phyloP scores from a whole-genome alignment of 1,140 invertebrate genomes.

The Achroia grisella region DNA sequence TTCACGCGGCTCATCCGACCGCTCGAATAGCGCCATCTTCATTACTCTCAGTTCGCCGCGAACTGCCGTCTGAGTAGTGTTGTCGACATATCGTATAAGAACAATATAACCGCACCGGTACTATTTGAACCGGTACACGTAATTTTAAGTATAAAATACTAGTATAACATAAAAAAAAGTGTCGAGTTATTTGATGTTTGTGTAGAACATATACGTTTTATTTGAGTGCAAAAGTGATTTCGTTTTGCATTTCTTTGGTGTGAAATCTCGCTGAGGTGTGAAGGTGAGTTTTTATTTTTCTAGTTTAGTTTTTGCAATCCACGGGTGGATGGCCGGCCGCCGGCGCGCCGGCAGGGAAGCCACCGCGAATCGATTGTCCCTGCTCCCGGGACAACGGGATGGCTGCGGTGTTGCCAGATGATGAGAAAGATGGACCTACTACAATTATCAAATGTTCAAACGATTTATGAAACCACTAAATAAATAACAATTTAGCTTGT shows the following conservation, averaged over 20 bases:
- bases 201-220: constrained; percentile 28
- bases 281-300: constrained; percentile 58
- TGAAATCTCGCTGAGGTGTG: constrained; percentile 50
- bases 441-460: too few relatives aligned
- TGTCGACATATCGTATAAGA: constrained; percentile 16
- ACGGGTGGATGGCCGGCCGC: constrained; percentile 28
- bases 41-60: constrained; percentile 55
- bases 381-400: constrained; percentile 5
- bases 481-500: too few relatives aligned
- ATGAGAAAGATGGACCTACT: too few relatives aligned
- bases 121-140: constrained; percentile 23
- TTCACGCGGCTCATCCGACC: constrained; percentile 43
- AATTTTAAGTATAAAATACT: constrained; percentile 19
- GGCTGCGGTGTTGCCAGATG: too few relatives aligned
- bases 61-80: constrained; percentile 43
- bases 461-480: too few relatives aligned
- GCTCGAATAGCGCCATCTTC: constrained; percentile 48
- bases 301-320: constrained; percentile 20
- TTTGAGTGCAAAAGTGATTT: constrained; percentile 41
- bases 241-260: constrained; percentile 50
- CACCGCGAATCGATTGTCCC: constrained; percentile 51
- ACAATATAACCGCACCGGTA: constrained; percentile 25
- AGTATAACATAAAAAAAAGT: constrained; percentile 35
- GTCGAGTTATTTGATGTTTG: constrained; percentile 47
- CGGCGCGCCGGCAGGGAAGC: constrained; percentile 41